Conservation (phyloP, 2,888 invertebrate species). For the Ferdinandea cuprea region DNA sequence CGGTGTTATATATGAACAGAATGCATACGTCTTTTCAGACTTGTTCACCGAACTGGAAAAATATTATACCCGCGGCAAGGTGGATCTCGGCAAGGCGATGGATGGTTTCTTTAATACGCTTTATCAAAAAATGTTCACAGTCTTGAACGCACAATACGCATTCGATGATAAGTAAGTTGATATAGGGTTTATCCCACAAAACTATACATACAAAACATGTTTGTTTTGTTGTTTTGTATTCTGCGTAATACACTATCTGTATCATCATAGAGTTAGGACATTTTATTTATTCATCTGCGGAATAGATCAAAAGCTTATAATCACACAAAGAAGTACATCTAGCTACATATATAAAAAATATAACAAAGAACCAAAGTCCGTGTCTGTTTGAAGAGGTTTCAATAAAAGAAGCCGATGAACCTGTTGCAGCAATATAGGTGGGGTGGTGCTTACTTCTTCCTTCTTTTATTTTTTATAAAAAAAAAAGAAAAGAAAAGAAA, state of each 20-base stretch:
- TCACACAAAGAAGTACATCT: conserved; percentile 25
- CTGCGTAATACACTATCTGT: neutral
- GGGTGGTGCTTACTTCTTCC: neutral
- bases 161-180: conserved; percentile 91
- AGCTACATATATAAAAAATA: conserved; percentile 53
- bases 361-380: conserved; percentile 53
- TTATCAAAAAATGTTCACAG: conserved; percentile 97
- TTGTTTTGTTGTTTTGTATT: conserved; percentile 18
- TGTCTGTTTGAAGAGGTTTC: conserved; percentile 36
- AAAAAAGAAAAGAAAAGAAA: conserved; percentile 30
- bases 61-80: conserved; percentile 93
- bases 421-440: conserved; percentile 48
- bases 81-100: conserved; percentile 93
- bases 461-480: conserved; percentile 15
- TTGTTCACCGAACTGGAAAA: conserved; percentile 94
- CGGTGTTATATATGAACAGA: conserved; percentile 96
- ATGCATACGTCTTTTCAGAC: conserved; percentile 95
- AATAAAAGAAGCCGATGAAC: conserved; percentile 40
- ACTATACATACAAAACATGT: conserved; percentile 1
- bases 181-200: conserved; percentile 11
- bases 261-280: conserved; percentile 27
- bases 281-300: conserved; percentile 24
- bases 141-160: conserved; percentile 95
- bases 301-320: conserved; percentile 49
- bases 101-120: conserved; percentile 96